Conservation (phyloP, 2,113 vertebrate species). For the Gadus macrocephalus region DNA sequence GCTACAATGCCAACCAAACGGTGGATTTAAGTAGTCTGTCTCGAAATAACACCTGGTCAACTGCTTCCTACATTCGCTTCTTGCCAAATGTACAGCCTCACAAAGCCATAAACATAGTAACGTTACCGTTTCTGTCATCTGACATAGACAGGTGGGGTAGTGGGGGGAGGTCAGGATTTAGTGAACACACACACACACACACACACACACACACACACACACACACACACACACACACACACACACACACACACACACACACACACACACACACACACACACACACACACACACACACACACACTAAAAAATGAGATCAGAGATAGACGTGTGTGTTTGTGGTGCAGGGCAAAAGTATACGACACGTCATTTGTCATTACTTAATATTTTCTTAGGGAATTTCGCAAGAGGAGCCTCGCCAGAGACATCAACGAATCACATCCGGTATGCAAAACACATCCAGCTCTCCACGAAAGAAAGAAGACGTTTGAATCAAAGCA, state of each 20-base stretch:
- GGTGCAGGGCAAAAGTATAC: too few relatives aligned
- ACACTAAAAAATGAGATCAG: too few relatives aligned
- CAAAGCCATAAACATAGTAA: conserved; percentile 25
- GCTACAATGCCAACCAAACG: too few relatives aligned
- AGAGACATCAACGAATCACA: conserved; percentile 48
- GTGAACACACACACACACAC: background rate
- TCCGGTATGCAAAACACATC: conserved; percentile 65
- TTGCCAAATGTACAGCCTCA: conserved; percentile 39
- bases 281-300: too few relatives aligned
- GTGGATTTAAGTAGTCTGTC: background rate
- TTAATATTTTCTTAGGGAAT: background rate
- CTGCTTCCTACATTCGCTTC: too few relatives aligned
- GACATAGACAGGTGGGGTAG: conserved; percentile 63
- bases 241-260: too few relatives aligned
- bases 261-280: too few relatives aligned
- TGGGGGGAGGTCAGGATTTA: conserved; percentile 20
- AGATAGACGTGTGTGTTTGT: too few relatives aligned
- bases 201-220: too few relatives aligned
- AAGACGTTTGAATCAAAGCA: background rate
- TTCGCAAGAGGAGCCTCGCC: background rate
- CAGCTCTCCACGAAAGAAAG: conserved; percentile 30
- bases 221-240: too few relatives aligned
- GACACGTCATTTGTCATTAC: too few relatives aligned
- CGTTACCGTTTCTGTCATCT: conserved; percentile 44
- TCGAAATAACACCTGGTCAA: too few relatives aligned